Percentiles rank a stretch among this genome's conserved stretches.
Conservation (phyloP, 2,888 invertebrate genomes). For the Lasioglossum malachurum region DNA sequence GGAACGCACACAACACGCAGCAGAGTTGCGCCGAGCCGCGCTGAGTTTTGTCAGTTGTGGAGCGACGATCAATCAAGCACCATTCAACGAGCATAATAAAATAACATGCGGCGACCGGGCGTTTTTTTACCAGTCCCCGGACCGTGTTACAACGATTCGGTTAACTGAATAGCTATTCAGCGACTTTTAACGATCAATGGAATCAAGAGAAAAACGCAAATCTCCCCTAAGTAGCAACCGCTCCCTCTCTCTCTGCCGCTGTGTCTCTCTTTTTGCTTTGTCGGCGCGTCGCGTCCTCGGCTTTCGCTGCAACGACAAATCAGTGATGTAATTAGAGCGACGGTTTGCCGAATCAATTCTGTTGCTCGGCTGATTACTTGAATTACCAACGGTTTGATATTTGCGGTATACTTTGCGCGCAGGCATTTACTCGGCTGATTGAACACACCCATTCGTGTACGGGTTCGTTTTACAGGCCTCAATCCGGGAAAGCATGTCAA, state of each 20-base stretch:
- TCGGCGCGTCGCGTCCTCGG: slow-evolving; percentile 8
- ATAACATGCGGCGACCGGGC: slow-evolving; percentile 57
- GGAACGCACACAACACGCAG: background rate
- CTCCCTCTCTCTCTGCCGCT: background rate
- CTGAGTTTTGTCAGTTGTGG: background rate
- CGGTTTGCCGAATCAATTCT: background rate
- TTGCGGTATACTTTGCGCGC: background rate
- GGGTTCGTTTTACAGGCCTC: background rate
- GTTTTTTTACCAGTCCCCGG: slow-evolving; percentile 44
- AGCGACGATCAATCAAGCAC: slow-evolving; percentile 75
- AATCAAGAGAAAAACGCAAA: slow-evolving; percentile 27
- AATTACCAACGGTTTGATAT: background rate
- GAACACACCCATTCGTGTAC: background rate
- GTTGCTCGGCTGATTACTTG: background rate
- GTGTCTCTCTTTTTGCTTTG: background rate
- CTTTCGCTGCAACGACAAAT: slow-evolving; percentile 1
- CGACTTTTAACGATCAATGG: slow-evolving; percentile 69
- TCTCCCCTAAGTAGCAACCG: slow-evolving; percentile 23
- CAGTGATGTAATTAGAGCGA: slow-evolving; percentile 22
- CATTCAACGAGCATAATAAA: slow-evolving; percentile 74
- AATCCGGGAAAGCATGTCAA: background rate
- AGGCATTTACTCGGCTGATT: background rate
- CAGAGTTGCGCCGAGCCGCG: background rate
- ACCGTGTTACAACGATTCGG: slow-evolving; percentile 61
- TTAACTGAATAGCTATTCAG: slow-evolving; percentile 65